Conservation (phyloP, 2,888 invertebrate genomes). For the Sturmia bella region DNA sequence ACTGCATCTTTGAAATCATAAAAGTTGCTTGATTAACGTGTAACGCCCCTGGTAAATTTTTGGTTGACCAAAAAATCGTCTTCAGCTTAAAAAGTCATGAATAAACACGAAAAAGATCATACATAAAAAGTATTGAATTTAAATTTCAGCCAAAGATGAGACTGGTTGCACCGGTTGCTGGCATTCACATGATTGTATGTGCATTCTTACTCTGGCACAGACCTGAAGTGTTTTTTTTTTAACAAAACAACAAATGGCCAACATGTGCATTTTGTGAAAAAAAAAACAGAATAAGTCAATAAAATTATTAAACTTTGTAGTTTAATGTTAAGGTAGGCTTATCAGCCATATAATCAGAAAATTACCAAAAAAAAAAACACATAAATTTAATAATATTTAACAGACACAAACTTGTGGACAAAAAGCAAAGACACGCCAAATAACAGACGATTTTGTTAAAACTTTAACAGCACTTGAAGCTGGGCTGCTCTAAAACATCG, state of each 20-base stretch:
- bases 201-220: background rate
- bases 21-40: constrained; percentile 55
- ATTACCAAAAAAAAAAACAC: constrained; percentile 19
- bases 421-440: background rate
- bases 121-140: constrained; percentile 48
- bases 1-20: constrained; percentile 16
- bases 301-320: constrained; percentile 74
- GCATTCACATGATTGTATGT: background rate
- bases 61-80: constrained; percentile 60
- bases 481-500: constrained; percentile 49
- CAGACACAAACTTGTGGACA: constrained; percentile 1
- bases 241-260: constrained; percentile 71
- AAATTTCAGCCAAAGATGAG: constrained; percentile 52
- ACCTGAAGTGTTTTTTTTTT: background rate
- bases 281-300: too few species aligned
- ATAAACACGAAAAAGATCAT: constrained; percentile 37
- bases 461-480: constrained; percentile 5
- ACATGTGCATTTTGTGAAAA: constrained; percentile 54
- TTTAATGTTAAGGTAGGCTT: constrained; percentile 81
- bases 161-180: constrained; percentile 69
- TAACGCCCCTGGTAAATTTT: constrained; percentile 64
- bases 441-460: background rate
- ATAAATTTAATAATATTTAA: constrained; percentile 19
- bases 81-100: constrained; percentile 21
- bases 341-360: constrained; percentile 18